Conservation (phyloP, 92 coral and sea anemone species). For the Porites rus region DNA sequence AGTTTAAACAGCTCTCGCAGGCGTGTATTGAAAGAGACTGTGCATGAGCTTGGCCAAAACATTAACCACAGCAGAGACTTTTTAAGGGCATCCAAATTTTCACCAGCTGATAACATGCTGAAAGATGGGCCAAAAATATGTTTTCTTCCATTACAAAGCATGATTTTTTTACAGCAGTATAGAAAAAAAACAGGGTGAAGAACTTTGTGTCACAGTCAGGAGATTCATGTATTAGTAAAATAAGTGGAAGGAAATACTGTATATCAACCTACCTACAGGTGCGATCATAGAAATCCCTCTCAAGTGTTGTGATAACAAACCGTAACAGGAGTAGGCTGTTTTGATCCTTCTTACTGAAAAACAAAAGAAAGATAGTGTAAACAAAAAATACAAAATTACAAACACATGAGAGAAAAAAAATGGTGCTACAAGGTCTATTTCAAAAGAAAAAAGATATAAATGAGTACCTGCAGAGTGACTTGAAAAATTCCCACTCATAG, state of each 20-base stretch:
- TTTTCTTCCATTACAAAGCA: not conserved
- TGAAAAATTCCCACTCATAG: slow-evolving; percentile 67
- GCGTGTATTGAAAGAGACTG: slow-evolving; percentile 56
- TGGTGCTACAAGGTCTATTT: not conserved
- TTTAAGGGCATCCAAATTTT: slow-evolving; percentile 16
- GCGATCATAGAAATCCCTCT: slow-evolving; percentile 66
- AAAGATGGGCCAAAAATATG: not conserved
- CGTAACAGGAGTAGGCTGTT: slow-evolving; percentile 71
- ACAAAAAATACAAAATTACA: too few relatives aligned
- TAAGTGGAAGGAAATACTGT: not conserved
- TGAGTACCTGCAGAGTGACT: slow-evolving; percentile 34
- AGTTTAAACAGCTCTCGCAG: slow-evolving; percentile 72
- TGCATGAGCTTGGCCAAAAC: slow-evolving; percentile 68
- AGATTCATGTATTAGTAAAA: not conserved
- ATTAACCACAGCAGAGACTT: slow-evolving; percentile 68
- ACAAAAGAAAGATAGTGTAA: not conserved
- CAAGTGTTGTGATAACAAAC: slow-evolving; percentile 67
- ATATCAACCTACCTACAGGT: not conserved
- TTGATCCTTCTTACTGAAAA: slow-evolving; percentile 55
- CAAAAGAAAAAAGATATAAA: not conserved
- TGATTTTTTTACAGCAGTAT: too few relatives aligned
- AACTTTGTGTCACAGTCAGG: not conserved
- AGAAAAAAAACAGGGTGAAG: too few relatives aligned
- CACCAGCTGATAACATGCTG: slow-evolving; percentile 22
- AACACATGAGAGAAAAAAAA: not conserved